phyloP scores from a whole-genome alignment of 2,797 vertebrate genomes.

The Notamacropus eugenii region DNA sequence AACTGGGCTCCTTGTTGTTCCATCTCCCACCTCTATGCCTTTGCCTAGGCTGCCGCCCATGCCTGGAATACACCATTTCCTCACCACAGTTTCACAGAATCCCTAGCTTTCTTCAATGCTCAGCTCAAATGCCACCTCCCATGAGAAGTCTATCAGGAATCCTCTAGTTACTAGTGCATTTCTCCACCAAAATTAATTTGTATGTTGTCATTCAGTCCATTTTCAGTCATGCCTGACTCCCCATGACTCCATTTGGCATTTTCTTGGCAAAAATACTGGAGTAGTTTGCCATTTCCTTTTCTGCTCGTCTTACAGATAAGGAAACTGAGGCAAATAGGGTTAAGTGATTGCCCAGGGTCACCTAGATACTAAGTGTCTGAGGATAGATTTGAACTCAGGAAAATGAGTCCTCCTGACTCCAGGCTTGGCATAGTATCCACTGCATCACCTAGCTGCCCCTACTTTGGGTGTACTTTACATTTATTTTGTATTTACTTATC shows the following conservation, averaged over 20 bases:
- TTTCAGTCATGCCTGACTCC: neutral
- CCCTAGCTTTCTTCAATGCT: neutral
- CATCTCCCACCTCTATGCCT: neutral
- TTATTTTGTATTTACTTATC: neutral
- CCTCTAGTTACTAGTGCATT: neutral
- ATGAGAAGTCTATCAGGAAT: neutral
- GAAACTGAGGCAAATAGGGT: neutral
- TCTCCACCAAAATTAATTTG: neutral
- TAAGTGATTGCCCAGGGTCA: neutral
- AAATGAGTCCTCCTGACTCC: neutral
- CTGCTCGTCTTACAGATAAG: neutral
- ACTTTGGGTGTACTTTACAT: neutral
- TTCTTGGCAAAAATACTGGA: neutral
- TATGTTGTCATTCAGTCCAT: neutral
- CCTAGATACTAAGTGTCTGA: neutral
- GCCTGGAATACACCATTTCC: neutral
- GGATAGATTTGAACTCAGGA: neutral
- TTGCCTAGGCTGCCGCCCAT: neutral
- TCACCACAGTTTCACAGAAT: neutral
- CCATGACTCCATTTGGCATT: neutral
- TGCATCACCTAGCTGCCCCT: neutral
- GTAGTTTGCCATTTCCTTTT: neutral
- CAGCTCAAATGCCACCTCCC: neutral
- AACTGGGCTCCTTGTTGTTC: neutral
- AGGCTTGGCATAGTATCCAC: neutral